Base-by-base conservation (phyloP, 1,140 invertebrate genomes). In the Drosophila tristis region DNA sequence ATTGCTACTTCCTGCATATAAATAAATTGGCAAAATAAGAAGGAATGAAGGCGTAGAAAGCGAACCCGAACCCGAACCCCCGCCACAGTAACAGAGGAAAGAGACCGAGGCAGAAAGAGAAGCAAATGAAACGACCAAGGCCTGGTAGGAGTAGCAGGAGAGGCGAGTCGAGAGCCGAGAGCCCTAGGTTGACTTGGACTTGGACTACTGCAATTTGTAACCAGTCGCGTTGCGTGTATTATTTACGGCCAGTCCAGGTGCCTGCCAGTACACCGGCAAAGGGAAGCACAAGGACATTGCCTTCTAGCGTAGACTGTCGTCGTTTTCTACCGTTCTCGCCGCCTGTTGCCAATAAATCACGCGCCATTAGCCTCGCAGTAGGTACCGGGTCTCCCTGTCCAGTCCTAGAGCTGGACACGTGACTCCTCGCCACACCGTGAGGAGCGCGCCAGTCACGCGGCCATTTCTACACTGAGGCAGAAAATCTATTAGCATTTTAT, bases 171-270 rank as follows among this genome's bases (percentile, higher is more conserved):
- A n/a, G 42, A 44, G 20, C 45, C 23, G 31, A 51, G n/a, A 26
- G 55, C 26, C 6, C 26, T 29, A 61, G 74, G 78, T 81, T 78
- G 78, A 81, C 68, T 70, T 67, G 64, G 78, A 81, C 68, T 70
- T 67, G 64, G 78, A 57, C 63, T 76, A 13, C 11, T 13, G 84
- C 84, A 87, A 87, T 87, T 87, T 87, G 84, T 87, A 84, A 76
- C 60, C 61, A 84, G 84, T 79, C 73, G 81, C 70, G 61, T 87
- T 82, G 82, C 84, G 84, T 89, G 79, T 87, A 87, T 87, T 87
- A 87, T 87, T 87, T 87, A 84, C 76, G 82, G 86, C 75, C 68
- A 58, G 50, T 35, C 51, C 13, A 47, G 50, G 26, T 39, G 45
- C 16, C 23, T 39, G 45, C 16, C 23, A 50, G 26, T n/a, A 50